These are phyloP conservation scores for Nephotettix cincticeps DNA, from an alignment of 1,140 invertebrate genomes.

Conservation along the genomic window DNA sequence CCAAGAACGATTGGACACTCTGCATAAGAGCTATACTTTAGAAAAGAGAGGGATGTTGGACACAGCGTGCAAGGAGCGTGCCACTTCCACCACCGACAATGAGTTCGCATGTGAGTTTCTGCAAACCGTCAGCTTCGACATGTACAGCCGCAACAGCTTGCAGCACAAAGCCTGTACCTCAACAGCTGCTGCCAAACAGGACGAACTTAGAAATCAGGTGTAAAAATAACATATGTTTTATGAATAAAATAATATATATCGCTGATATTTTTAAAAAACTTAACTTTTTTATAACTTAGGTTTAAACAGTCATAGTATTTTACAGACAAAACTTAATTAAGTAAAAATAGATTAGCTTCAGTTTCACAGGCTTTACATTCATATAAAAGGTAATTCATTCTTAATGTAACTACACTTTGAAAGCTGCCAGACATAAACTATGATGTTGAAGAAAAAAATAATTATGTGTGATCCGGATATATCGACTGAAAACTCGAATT, in stretches of 20 bases:
- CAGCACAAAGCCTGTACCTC: constrained; percentile 41
- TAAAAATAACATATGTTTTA: constrained; percentile 33
- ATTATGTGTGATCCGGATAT: too few relatives aligned
- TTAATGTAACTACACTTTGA: too few relatives aligned
- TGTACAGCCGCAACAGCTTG: constrained; percentile 38
- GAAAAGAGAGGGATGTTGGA: constrained; percentile 42
- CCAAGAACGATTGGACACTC: constrained; percentile 51
- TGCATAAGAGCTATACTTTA: constrained; percentile 54
- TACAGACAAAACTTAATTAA: too few relatives aligned
- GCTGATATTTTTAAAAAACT: too few relatives aligned
- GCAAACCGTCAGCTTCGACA: constrained; percentile 40
- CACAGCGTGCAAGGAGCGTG: constrained; percentile 41
- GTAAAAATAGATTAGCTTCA: too few relatives aligned
- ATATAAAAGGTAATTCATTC: too few relatives aligned
- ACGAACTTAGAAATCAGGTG: constrained; percentile 45
- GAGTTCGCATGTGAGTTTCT: constrained; percentile 39
- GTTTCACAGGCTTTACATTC: too few relatives aligned
- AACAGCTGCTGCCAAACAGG: constrained; percentile 44
- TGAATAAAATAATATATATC: constrained; percentile 24
- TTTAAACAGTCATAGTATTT: too few relatives aligned
- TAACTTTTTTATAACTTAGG: too few relatives aligned
- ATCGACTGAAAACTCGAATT: too few relatives aligned
- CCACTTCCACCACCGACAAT: constrained; percentile 37
- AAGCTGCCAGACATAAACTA: too few relatives aligned
- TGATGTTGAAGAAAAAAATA: too few relatives aligned